These are phyloP conservation scores for Scortum barcoo DNA, from an alignment of 2,113 vertebrate species.

Conservation along the genomic window DNA sequence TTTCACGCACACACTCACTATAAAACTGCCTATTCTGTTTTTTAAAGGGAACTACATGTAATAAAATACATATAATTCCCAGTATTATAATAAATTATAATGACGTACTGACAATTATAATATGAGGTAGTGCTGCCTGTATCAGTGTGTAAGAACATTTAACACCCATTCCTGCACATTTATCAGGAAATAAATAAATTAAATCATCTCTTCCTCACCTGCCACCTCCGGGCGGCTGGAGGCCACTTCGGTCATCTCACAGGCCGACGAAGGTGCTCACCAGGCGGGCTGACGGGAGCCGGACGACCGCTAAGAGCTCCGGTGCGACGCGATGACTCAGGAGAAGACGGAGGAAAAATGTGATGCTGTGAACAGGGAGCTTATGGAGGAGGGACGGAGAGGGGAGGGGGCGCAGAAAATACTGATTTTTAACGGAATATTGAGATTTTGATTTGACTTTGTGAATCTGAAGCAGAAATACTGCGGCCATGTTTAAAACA, in stretches of 20 bases:
- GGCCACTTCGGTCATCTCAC: slow-evolving; percentile 70
- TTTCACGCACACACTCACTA: no score
- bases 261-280: not conserved
- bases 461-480: fast-evolving
- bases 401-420: slow-evolving; percentile 10
- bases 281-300: not conserved
- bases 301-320: slow-evolving; percentile 1
- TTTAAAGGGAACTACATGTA: no score
- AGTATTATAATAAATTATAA: no score
- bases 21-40: no score
- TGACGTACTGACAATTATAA: no score
- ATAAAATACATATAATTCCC: no score
- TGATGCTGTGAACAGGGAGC: slow-evolving; percentile 21
- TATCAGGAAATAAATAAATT: not conserved
- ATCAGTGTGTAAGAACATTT: no score
- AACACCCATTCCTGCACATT: not conserved
- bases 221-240: slow-evolving; percentile 50
- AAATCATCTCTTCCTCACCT: slow-evolving; percentile 51
- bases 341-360: slow-evolving; percentile 16
- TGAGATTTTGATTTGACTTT: no score
- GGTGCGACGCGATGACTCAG: slow-evolving; percentile 55
- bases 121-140: not conserved
- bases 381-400: not conserved
- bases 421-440: no score
- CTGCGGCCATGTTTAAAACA: not conserved